Evolutionary conservation across 2,797 vertebrate genomes (phyloP).

Genomic region (Schizopygopsis pylzovi): DNA sequence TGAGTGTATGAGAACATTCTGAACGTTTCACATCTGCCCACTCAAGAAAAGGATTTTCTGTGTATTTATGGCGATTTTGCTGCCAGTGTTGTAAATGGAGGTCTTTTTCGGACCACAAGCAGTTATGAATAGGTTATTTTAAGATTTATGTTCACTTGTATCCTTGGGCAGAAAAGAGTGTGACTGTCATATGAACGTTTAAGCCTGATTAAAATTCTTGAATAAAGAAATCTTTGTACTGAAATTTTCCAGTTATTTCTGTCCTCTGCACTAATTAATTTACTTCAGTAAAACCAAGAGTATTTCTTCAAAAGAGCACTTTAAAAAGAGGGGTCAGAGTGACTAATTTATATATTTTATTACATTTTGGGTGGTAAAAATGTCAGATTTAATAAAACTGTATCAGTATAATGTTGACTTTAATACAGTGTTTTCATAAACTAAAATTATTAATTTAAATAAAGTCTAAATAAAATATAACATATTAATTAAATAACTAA

Average conservation of each 20-base stretch:
- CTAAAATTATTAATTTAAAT: neutral
- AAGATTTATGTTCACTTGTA: neutral
- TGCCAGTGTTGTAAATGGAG: too few species aligned
- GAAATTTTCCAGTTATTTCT: too few species aligned
- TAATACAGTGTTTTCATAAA: neutral
- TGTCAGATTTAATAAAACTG: too few species aligned
- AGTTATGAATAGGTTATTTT: conserved; percentile 11
- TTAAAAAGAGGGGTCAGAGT: too few species aligned
- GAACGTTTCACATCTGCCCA: neutral
- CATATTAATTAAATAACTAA: neutral
- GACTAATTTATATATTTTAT: too few species aligned
- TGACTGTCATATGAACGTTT: conserved; percentile 30
- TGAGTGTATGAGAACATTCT: conserved; percentile 64
- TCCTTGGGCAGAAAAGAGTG: neutral
- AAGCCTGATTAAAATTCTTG: neutral
- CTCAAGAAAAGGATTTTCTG: neutral
- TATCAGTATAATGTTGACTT: neutral
- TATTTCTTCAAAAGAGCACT: too few species aligned
- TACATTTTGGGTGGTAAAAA: too few species aligned
- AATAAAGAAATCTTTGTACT: conserved; percentile 8
- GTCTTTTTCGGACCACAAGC: neutral
- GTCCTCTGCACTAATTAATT: too few species aligned
- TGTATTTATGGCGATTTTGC: too few species aligned
- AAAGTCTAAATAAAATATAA: neutral
- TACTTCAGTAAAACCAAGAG: too few species aligned